Percentiles rank a stretch among this genome's conserved stretches.
phyloP scores from a whole-genome alignment of 2,113 vertebrate species.

The Gallinago undulata region DNA sequence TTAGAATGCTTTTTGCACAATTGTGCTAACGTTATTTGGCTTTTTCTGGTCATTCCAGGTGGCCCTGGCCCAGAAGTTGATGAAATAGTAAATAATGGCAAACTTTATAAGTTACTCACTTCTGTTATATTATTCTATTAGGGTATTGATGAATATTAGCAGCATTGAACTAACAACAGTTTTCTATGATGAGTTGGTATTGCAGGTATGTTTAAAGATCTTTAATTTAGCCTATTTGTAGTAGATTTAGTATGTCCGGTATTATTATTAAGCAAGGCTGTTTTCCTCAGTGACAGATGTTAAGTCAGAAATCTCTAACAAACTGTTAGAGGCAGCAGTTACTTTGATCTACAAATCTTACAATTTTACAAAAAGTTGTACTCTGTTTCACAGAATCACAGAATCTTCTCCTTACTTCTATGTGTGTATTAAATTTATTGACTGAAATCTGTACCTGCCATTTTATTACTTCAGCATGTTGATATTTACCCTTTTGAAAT shows the following conservation, averaged over 20 bases:
- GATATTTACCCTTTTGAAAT: background rate
- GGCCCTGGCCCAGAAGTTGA: background rate
- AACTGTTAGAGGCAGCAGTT: background rate
- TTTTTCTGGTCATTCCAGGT: background rate
- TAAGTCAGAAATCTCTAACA: background rate
- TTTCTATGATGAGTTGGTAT: background rate
- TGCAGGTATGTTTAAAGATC: background rate
- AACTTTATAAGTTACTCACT: background rate
- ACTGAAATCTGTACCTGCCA: background rate
- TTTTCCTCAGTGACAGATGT: no score
- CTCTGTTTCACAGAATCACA: background rate
- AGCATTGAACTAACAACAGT: background rate
- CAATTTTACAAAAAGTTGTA: background rate
- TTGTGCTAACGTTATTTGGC: rapidly evolving
- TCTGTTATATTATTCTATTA: background rate
- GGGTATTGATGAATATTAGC: background rate
- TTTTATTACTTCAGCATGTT: background rate
- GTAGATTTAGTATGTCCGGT: background rate
- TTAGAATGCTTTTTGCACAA: rapidly evolving
- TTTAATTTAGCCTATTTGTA: background rate
- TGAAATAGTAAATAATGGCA: background rate
- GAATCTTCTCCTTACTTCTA: background rate
- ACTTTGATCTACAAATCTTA: background rate
- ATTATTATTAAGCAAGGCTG: background rate
- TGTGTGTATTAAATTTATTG: background rate